Percentiles rank a stretch among this genome's conserved stretches.
phyloP scores from a whole-genome alignment of 2,888 invertebrate genomes.

The Uloborus plumipes region DNA sequence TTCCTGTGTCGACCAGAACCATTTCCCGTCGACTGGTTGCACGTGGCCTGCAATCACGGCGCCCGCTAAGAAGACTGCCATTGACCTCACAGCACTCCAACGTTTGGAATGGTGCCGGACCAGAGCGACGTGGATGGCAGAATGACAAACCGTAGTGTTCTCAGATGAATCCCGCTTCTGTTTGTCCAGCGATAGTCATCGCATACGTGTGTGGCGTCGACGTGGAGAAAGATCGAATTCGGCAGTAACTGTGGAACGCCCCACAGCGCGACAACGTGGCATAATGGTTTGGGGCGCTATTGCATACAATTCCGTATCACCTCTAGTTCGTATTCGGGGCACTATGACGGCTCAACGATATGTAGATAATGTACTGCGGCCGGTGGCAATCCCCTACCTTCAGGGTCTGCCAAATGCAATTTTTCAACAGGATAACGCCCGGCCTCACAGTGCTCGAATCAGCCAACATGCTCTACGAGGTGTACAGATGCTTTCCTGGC shows the following conservation, averaged over 20 bases:
- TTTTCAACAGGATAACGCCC: neutral
- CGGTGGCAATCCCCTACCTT: neutral
- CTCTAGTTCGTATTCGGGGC: constrained; percentile 19
- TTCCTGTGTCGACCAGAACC: too few species aligned
- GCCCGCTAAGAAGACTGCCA: too few species aligned
- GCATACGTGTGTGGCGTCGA: constrained; percentile 5
- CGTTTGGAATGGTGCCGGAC: too few species aligned
- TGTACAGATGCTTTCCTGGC: too few species aligned
- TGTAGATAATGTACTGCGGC: neutral
- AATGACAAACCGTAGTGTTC: neutral
- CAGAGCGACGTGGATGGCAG: too few species aligned
- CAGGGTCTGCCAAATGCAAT: neutral
- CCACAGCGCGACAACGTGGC: constrained; percentile 20
- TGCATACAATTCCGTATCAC: constrained; percentile 16
- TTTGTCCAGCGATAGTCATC: neutral
- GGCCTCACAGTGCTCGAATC: constrained; percentile 4
- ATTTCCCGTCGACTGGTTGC: too few species aligned
- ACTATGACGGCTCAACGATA: constrained; percentile 18
- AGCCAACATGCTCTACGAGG: too few species aligned
- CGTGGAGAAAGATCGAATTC: constrained; percentile 8
- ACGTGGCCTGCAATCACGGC: too few species aligned
- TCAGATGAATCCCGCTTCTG: neutral
- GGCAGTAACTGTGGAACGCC: constrained; percentile 23
- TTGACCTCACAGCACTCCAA: too few species aligned
- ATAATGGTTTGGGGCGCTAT: constrained; percentile 24